Conservation (phyloP, 2,797 vertebrate genomes). For the Betta splendens region DNA sequence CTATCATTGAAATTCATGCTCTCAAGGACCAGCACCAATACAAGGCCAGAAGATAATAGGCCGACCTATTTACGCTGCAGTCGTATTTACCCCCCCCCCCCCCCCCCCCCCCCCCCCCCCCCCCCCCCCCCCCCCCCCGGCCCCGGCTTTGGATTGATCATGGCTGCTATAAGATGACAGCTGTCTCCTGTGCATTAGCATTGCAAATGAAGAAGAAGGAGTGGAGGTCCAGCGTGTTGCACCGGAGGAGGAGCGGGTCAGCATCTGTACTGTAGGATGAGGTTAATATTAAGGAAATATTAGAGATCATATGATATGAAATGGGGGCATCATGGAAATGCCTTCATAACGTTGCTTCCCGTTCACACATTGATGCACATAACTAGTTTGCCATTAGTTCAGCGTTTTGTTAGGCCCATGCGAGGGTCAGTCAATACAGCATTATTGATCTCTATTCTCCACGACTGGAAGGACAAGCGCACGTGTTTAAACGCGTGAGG, state of each 20-base stretch:
- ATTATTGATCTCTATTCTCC: constrained; percentile 37
- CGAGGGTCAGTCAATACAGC: neutral
- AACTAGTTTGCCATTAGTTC: constrained; percentile 1
- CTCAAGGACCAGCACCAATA: constrained; percentile 71
- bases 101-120: neutral
- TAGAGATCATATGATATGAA: neutral
- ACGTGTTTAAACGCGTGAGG: constrained; percentile 6
- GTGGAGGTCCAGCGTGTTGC: constrained; percentile 32
- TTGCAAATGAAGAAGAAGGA: constrained; percentile 76
- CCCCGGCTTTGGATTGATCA: constrained; percentile 65
- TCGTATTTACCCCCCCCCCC: constrained; percentile 66
- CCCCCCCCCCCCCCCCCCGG: neutral
- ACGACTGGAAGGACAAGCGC: constrained; percentile 16
- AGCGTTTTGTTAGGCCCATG: neutral
- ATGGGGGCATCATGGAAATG: constrained; percentile 1
- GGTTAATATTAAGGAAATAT: too few relatives aligned
- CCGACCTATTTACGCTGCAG: constrained; percentile 76
- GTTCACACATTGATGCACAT: too few relatives aligned
- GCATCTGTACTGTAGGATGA: constrained; percentile 13
- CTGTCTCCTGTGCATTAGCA: constrained; percentile 81
- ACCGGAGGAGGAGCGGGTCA: constrained; percentile 21
- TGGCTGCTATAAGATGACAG: constrained; percentile 74
- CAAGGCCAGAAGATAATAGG: constrained; percentile 81
- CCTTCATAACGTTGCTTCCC: neutral
- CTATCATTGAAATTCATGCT: constrained; percentile 80